Percentiles rank a stretch among this genome's conserved stretches.
Evolutionary conservation across 2,113 vertebrate genomes (phyloP).

Genomic region (Ahaetulla prasina): DNA sequence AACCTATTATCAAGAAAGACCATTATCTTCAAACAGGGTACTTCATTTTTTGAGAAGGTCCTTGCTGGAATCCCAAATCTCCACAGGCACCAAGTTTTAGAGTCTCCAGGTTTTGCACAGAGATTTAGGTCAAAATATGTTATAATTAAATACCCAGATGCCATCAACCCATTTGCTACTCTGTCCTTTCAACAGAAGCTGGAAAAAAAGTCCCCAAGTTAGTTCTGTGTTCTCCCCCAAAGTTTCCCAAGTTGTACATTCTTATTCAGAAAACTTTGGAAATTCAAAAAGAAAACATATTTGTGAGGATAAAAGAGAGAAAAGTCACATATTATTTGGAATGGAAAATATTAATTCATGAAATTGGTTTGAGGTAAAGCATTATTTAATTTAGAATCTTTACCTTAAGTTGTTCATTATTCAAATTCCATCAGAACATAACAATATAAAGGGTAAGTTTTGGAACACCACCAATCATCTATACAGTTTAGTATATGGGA

Average conservation of each 20-base stretch:
- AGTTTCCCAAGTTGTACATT: not conserved
- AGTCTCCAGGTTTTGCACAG: not conserved
- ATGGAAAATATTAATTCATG: not conserved
- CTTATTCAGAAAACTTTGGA: not conserved
- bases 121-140: not conserved
- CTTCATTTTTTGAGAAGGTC: not conserved
- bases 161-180: not conserved
- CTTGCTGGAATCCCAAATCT: not conserved
- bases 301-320: not conserved
- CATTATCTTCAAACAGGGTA: not conserved
- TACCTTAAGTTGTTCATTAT: not conserved
- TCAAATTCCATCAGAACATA: not conserved
- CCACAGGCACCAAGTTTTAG: not conserved
- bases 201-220: not conserved
- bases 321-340: not conserved
- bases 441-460: conserved; percentile 6
- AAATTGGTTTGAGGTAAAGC: too few species aligned
- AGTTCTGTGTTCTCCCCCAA: not conserved
- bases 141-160: not conserved
- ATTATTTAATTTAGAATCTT: not conserved
- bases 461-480: not conserved
- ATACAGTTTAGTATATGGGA: conserved; percentile 8
- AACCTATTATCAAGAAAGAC: not conserved
- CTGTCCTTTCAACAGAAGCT: not conserved
- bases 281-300: not conserved